Conservation (phyloP, 2,113 vertebrate species). For the Columba livia region DNA sequence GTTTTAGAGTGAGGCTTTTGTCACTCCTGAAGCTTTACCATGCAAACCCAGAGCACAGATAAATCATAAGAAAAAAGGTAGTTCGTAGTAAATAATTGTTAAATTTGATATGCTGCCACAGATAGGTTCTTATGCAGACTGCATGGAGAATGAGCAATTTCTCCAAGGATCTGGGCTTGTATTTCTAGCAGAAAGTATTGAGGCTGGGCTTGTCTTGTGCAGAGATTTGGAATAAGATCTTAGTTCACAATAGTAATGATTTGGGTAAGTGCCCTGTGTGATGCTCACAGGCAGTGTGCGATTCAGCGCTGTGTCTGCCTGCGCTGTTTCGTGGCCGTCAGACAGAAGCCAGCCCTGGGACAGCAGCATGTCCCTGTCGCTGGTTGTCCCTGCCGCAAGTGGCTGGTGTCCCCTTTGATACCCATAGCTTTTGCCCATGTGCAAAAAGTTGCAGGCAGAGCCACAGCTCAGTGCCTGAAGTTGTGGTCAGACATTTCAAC, state of each 20-base stretch:
- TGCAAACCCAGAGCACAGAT: background rate
- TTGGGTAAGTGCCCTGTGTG: background rate
- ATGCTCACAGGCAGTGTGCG: rapidly evolving
- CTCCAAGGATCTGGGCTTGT: background rate
- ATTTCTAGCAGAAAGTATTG: background rate
- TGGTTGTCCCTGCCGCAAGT: too few species aligned
- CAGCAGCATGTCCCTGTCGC: too few species aligned
- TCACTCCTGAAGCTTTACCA: rapidly evolving
- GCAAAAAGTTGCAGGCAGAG: too few species aligned
- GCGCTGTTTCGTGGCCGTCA: too few species aligned
- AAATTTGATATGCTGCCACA: background rate
- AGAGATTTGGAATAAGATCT: background rate
- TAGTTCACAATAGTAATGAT: rapidly evolving
- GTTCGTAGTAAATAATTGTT: background rate
- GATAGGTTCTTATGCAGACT: background rate
- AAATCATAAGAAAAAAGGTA: background rate
- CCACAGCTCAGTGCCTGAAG: too few species aligned
- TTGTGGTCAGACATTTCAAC: too few species aligned
- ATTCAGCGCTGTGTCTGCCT: background rate
- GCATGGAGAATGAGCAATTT: background rate
- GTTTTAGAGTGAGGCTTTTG: background rate
- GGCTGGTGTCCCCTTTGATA: too few species aligned
- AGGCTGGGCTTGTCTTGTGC: background rate
- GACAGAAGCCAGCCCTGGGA: too few species aligned
- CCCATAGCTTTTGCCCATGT: too few species aligned